phyloP scores from a whole-genome alignment of 2,113 vertebrate species.

The chimpanzee (Pan troglodytes) region DNA sequence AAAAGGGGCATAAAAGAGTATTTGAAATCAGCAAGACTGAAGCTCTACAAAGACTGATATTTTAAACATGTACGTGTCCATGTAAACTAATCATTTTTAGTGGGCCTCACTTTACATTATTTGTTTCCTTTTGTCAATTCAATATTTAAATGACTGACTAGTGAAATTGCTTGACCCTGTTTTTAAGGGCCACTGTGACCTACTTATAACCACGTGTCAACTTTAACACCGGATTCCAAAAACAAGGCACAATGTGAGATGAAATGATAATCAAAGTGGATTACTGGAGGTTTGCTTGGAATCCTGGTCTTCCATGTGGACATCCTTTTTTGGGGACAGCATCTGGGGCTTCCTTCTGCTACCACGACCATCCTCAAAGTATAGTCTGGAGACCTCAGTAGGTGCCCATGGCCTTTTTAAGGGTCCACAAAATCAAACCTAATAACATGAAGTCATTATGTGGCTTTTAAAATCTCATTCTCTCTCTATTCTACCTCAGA shows the following conservation, averaged over 20 bases:
- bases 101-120: constrained; percentile 27
- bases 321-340: constrained; percentile 14
- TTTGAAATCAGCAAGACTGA: constrained; percentile 84
- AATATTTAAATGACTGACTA: constrained; percentile 78
- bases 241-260: constrained; percentile 63
- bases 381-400: background rate
- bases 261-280: constrained; percentile 61
- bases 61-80: constrained; percentile 78
- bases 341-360: constrained; percentile 35
- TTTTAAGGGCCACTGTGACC: constrained; percentile 73
- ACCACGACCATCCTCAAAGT: background rate
- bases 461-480: background rate
- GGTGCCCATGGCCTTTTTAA: background rate
- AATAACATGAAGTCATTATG: background rate
- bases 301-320: background rate
- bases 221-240: constrained; percentile 69
- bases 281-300: constrained; percentile 23
- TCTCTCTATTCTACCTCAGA: background rate
- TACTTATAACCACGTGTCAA: constrained; percentile 71
- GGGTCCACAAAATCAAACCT: background rate
- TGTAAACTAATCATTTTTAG: constrained; percentile 80
- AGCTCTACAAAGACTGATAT: constrained; percentile 80
- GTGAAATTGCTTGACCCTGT: constrained; percentile 77
- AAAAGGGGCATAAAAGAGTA: constrained; percentile 83
- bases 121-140: constrained; percentile 68